Base-by-base conservation (phyloP, 2,888 invertebrate genomes). In the Leucophora obtusa region DNA sequence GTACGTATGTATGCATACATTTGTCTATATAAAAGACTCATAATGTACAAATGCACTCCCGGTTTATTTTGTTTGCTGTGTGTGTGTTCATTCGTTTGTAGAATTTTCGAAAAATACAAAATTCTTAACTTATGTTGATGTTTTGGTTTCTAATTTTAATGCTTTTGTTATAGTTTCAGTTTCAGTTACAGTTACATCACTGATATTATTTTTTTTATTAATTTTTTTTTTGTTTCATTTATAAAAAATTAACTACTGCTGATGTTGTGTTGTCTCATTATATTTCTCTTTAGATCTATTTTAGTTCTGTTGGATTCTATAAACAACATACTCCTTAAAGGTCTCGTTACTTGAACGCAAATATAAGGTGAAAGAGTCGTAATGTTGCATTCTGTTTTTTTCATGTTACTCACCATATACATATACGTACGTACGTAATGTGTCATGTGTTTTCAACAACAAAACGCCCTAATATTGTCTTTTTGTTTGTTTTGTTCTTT, bases 141-240 rank as follows among this genome's bases (percentile, higher is more conserved):
- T 72, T 72, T 72, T 63, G 59, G 59, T 73, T 73, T 65, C 35
- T 68, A 53, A 68, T 60, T 53, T 53, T 28, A 68, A 53, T 54
- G 24, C 65, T 53, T 66, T 38, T 60, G 66, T 60, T 60, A 28
- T 5, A 50, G n/a, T n/a, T n/a, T n/a, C 58, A 73, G 28, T 59
- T 43, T n/a, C 50, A 63, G 62, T 24, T 7, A 15, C 47, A 47
- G 18, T 18, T 24, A 33, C 58, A 72, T 15, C 51, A n/a, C 56
- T 24, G 56, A 43, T 21, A 68, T 35, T 15, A 54, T 56, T 24
- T 35, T 53, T n/a, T 6, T 28, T 21, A 21, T 21, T 21, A 21
- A 6, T 28, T 28, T 28, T 28, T 28, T 3, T 7, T 3, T 28
- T 28, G 28, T 28, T 28, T 28, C 28, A 28, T 28, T 28, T 28